phyloP scores from a whole-genome alignment of 2,113 vertebrate genomes.

The Natator depressus region DNA sequence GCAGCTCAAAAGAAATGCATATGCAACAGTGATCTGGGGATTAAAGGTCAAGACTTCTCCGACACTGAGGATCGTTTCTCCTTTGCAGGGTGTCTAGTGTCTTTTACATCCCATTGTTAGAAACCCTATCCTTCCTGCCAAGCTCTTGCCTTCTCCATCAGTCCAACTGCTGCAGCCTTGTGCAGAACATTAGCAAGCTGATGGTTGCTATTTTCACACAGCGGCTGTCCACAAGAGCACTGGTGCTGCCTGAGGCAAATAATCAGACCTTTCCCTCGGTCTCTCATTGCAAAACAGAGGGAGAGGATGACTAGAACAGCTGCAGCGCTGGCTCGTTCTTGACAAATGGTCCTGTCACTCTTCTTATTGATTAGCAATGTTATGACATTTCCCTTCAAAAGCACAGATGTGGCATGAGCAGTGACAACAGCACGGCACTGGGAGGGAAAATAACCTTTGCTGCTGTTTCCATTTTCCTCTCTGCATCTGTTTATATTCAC shows the following conservation, averaged over 20 bases:
- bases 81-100: constrained; percentile 39
- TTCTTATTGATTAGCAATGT: constrained; percentile 86
- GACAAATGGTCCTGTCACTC: constrained; percentile 86
- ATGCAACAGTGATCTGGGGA: constrained; percentile 45
- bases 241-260: not conserved
- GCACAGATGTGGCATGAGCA: constrained; percentile 80
- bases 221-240: not conserved
- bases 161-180: constrained; percentile 28
- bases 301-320: constrained; percentile 75
- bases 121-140: constrained; percentile 46
- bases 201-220: not conserved
- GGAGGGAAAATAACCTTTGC: constrained; percentile 67
- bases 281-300: constrained; percentile 39
- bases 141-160: not conserved
- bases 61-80: constrained; percentile 22
- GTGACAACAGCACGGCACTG: constrained; percentile 61
- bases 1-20: constrained; percentile 69
- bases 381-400: constrained; percentile 88
- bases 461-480: constrained; percentile 50
- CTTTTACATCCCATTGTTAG: constrained; percentile 33
- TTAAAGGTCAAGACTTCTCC: constrained; percentile 75
- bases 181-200: not conserved
- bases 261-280: not conserved
- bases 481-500: constrained; percentile 61
- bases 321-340: constrained; percentile 77